Evolutionary conservation across 2,797 vertebrate species (phyloP).

Genomic region (Malurus splendens): DNA sequence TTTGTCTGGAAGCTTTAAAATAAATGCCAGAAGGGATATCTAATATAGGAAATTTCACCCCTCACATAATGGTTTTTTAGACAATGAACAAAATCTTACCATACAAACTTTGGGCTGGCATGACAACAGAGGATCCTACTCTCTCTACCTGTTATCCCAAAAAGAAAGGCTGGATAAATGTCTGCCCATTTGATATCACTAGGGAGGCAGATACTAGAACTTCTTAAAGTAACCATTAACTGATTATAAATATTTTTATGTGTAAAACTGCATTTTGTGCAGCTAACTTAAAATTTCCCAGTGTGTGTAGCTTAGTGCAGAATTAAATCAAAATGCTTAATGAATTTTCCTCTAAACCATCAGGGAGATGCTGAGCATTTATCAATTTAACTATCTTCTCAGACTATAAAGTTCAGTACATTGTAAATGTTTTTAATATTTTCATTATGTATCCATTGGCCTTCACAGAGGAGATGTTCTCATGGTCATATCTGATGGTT

Average conservation of each 20-base stretch:
- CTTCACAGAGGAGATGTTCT: neutral
- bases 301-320: neutral
- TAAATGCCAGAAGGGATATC: neutral
- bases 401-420: neutral
- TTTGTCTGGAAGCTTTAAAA: neutral
- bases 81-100: neutral
- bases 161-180: neutral
- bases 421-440: neutral
- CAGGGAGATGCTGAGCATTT: neutral
- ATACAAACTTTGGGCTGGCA: neutral
- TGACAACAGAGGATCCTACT: neutral
- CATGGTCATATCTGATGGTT: neutral
- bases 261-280: neutral
- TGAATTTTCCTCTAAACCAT: neutral
- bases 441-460: neutral
- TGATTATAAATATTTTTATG: neutral
- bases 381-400: neutral
- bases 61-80: neutral
- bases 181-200: neutral
- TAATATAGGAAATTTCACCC: neutral
- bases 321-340: neutral
- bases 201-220: neutral
- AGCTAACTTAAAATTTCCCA: neutral
- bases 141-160: neutral
- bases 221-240: neutral